These are phyloP conservation scores for Pogonomyrmex californicus DNA, from an alignment of 1,140 invertebrate genomes.

Conservation along the genomic window DNA sequence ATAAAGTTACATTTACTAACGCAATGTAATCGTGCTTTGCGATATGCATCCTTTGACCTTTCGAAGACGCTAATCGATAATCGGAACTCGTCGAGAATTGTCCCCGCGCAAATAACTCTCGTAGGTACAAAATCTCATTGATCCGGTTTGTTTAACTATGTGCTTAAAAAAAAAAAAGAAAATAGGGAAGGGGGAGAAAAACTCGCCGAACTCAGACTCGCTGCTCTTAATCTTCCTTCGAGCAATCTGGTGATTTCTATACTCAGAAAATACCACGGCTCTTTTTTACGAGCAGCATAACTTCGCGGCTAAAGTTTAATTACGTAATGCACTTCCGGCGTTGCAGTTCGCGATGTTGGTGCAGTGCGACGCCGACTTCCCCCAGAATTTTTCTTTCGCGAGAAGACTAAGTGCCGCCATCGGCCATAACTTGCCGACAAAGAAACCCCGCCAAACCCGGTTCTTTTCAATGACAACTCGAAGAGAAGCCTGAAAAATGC, in stretches of 20 bases:
- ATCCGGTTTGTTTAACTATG: constrained; percentile 34
- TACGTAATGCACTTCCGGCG: constrained; percentile 60
- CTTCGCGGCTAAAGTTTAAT: constrained; percentile 58
- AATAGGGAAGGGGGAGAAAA: background rate
- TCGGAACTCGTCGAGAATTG: constrained; percentile 21
- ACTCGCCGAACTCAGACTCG: background rate
- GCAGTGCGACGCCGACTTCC: constrained; percentile 6
- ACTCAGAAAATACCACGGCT: constrained; percentile 46
- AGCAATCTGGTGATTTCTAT: constrained; percentile 57
- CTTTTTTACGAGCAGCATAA: constrained; percentile 51
- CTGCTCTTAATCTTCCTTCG: constrained; percentile 54
- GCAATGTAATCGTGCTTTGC: background rate
- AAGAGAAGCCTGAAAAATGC: constrained; percentile 25
- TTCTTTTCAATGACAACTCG: constrained; percentile 62
- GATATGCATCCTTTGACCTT: background rate
- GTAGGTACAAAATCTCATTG: constrained; percentile 44
- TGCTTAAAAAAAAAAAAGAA: background rate
- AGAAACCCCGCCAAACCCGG: constrained; percentile 39
- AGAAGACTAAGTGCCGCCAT: constrained; percentile 51
- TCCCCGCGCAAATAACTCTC: constrained; percentile 39
- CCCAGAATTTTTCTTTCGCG: constrained; percentile 44
- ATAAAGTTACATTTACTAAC: background rate
- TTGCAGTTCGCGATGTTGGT: constrained; percentile 5
- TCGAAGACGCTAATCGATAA: constrained; percentile 38
- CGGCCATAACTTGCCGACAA: constrained; percentile 54